A percentile compares a stretch with the other conserved stretches of the same genome.
phyloP scores from a whole-genome alignment of 2,797 vertebrate species.

The Rhyacichthys aspro region DNA sequence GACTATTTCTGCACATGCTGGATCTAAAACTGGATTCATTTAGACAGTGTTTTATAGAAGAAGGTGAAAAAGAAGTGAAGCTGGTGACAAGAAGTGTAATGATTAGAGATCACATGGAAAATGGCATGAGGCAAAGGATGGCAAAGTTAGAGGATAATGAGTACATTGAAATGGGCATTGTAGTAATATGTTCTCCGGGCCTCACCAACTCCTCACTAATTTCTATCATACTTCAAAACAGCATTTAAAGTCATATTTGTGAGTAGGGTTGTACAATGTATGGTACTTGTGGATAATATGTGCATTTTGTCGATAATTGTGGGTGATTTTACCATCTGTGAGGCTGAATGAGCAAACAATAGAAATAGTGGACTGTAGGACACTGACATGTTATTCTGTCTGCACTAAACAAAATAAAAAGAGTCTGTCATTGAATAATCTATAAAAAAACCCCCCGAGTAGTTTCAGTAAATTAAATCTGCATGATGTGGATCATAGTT shows the following conservation, averaged over 20 bases:
- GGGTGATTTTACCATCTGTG: too few relatives aligned
- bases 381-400: too few relatives aligned
- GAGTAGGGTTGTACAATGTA: neutral
- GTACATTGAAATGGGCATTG: conserved; percentile 77
- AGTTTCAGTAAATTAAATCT: too few relatives aligned
- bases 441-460: too few relatives aligned
- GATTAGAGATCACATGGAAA: conserved; percentile 20
- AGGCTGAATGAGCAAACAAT: too few relatives aligned
- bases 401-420: too few relatives aligned
- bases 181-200: conserved; percentile 42
- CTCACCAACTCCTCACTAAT: neutral
- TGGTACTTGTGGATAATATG: neutral
- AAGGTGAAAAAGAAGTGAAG: conserved; percentile 31
- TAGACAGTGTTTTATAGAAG: conserved; percentile 31
- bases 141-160: conserved; percentile 33
- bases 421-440: too few relatives aligned
- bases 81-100: conserved; percentile 32
- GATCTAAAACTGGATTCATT: conserved; percentile 44
- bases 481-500: too few relatives aligned
- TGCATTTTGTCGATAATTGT: too few relatives aligned
- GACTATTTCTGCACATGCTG: conserved; percentile 58
- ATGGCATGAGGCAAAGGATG: conserved; percentile 32
- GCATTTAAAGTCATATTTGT: too few relatives aligned
- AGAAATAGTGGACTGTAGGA: too few relatives aligned
- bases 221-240: neutral